Percentiles rank a stretch among this genome's conserved stretches.
Conservation (phyloP, 2,113 vertebrate genomes). For the Pagrus major region DNA sequence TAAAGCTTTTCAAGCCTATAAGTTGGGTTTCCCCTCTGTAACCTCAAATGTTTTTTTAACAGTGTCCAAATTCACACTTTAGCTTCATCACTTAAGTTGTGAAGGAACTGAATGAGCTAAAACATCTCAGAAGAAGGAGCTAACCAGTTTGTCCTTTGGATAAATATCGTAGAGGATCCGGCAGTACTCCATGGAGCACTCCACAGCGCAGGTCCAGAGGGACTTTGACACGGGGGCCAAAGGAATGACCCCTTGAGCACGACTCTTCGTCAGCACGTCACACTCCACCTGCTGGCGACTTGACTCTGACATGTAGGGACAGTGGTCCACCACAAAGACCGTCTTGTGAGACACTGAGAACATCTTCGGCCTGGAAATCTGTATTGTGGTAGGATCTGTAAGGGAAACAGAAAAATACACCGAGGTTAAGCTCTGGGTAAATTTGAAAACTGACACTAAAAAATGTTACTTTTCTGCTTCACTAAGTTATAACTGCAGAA, state of each 20-base stretch:
- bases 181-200: constrained; percentile 99
- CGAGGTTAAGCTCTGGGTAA: background rate
- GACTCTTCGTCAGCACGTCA: constrained; percentile 97
- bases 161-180: constrained; percentile 98
- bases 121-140: constrained; percentile 48
- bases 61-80: background rate
- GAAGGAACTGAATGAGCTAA: background rate
- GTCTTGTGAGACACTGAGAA: constrained; percentile 98
- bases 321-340: constrained; percentile 98
- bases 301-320: constrained; percentile 98
- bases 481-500: background rate
- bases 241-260: constrained; percentile 95
- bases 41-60: no score
- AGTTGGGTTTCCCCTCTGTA: background rate
- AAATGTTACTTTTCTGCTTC: background rate
- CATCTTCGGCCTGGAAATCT: constrained; percentile 89
- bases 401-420: background rate
- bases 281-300: constrained; percentile 97
- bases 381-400: constrained; percentile 1
- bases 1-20: background rate
- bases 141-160: constrained; percentile 93
- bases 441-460: background rate
- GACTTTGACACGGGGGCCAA: constrained; percentile 97
- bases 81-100: background rate
- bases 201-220: constrained; percentile 97